phyloP scores from a whole-genome alignment of 2,888 invertebrate genomes.

The Andrena minutula region DNA sequence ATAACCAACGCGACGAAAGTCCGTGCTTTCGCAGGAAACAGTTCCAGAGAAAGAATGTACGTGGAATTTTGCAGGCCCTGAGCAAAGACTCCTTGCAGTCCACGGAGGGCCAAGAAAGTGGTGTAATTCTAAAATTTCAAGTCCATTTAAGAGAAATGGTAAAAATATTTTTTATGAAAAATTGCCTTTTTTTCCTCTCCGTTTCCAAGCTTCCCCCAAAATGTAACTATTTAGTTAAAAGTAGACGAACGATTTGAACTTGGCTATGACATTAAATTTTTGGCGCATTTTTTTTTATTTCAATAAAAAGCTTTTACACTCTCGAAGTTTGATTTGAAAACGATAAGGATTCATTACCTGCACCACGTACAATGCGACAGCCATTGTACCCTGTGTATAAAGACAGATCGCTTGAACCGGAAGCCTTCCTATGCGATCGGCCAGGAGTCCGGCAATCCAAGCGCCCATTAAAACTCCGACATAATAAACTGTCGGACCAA shows the following conservation, averaged over 20 bases:
- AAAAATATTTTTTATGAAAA: background rate
- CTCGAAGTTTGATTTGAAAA: background rate
- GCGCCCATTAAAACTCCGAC: constrained; percentile 84
- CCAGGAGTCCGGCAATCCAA: constrained; percentile 82
- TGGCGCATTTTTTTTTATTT: too few relatives aligned
- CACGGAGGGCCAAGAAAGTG: constrained; percentile 82
- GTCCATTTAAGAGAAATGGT: background rate
- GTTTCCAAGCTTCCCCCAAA: too few relatives aligned
- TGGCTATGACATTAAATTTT: too few relatives aligned
- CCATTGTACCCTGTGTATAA: constrained; percentile 83
- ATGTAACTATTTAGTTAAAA: too few relatives aligned
- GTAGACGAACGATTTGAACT: too few relatives aligned
- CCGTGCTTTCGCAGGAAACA: constrained; percentile 84
- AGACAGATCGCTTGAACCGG: constrained; percentile 84
- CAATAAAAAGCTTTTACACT: too few relatives aligned
- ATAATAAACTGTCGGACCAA: constrained; percentile 83
- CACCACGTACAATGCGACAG: constrained; percentile 79
- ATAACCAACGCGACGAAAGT: constrained; percentile 85
- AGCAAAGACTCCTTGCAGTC: constrained; percentile 85
- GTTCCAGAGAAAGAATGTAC: constrained; percentile 86
- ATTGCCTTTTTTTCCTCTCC: too few relatives aligned
- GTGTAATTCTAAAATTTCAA: constrained; percentile 77
- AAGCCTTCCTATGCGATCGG: constrained; percentile 84
- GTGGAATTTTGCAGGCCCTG: constrained; percentile 86
- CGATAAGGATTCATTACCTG: constrained; percentile 70